Evolutionary conservation across 2,113 vertebrate genomes (phyloP).

Genomic region (Podarcis raffonei): DNA sequence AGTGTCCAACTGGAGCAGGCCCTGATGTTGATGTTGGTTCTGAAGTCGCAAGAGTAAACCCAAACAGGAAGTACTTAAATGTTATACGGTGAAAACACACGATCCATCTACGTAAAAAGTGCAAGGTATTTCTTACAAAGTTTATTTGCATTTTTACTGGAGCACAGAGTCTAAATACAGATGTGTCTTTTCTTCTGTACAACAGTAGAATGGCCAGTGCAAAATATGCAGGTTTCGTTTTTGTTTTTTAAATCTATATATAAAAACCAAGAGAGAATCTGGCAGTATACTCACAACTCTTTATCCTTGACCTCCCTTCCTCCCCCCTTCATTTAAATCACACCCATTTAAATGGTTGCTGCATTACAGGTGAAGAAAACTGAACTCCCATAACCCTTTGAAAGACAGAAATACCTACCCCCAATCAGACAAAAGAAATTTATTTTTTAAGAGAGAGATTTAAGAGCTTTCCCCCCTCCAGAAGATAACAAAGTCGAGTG

Average conservation of each 20-base stretch:
- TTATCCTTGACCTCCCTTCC: neutral
- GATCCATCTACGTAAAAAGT: fast-evolving
- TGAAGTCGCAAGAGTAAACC: neutral
- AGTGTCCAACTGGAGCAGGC: no score
- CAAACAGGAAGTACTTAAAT: neutral
- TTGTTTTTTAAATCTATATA: conserved; percentile 56
- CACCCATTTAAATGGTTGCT: neutral
- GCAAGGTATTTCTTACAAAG: conserved; percentile 72
- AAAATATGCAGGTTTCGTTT: conserved; percentile 68
- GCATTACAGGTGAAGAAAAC: conserved; percentile 51
- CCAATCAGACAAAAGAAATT: conserved; percentile 52
- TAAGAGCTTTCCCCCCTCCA: neutral
- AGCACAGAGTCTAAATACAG: conserved; percentile 73
- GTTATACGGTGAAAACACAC: neutral
- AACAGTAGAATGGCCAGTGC: conserved; percentile 76
- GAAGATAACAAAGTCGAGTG: conserved; percentile 22
- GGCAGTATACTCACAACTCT: conserved; percentile 69
- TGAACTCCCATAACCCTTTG: conserved; percentile 49
- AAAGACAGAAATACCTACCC: conserved; percentile 49
- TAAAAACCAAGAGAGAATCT: conserved; percentile 59
- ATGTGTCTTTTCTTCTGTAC: conserved; percentile 62
- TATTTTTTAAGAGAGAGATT: conserved; percentile 17
- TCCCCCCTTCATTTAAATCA: conserved; percentile 20
- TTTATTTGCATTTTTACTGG: conserved; percentile 79
- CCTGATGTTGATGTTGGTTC: neutral